phyloP scores from a whole-genome alignment of 2,113 vertebrate genomes.

The Dipodomys spectabilis region DNA sequence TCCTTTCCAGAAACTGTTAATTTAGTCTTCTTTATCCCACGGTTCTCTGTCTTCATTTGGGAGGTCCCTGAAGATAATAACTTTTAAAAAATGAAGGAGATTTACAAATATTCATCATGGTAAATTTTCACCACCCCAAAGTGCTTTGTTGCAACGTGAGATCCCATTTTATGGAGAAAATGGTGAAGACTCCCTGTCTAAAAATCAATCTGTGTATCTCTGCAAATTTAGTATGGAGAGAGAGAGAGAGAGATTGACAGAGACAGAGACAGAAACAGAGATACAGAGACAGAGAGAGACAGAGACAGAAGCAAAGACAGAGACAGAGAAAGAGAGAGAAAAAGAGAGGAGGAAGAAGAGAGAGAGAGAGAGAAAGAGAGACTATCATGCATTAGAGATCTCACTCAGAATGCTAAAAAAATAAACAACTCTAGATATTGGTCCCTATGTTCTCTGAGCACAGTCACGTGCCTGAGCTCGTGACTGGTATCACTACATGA shows the following conservation, averaged over 20 bases:
- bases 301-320: too few species aligned
- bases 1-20: background rate
- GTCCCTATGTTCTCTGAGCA: background rate
- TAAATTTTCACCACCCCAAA: background rate
- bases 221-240: background rate
- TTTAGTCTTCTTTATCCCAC: background rate
- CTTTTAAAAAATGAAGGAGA: background rate
- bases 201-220: background rate
- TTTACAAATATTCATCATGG: background rate
- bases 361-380: background rate
- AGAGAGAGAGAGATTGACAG: background rate
- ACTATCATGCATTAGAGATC: too few species aligned
- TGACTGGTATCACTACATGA: background rate
- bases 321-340: too few species aligned
- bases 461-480: too few species aligned
- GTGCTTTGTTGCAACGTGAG: fast-evolving
- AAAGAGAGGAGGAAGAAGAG: background rate
- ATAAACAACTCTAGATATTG: too few species aligned
- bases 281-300: too few species aligned
- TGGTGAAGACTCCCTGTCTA: background rate
- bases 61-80: background rate
- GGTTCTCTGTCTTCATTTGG: background rate
- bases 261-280: too few species aligned
- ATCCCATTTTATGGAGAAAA: background rate
- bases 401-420: background rate